These are phyloP conservation scores for Mirza zaza DNA, from an alignment of 2,113 vertebrate genomes.

Conservation along the genomic window DNA sequence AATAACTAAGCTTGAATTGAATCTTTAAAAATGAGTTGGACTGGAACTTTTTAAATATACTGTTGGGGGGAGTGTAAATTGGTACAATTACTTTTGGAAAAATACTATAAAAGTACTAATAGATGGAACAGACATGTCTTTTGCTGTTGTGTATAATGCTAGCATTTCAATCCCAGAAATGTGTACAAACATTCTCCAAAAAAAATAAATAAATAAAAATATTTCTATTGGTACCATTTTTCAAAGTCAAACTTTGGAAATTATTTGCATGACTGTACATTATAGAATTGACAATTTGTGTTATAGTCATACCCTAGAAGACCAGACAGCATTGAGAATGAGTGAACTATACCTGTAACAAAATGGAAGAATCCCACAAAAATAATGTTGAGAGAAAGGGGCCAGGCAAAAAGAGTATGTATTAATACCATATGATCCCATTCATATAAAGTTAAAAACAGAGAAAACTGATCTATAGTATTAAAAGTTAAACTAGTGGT, in stretches of 20 bases:
- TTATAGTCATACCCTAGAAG: neutral
- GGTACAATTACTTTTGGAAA: neutral
- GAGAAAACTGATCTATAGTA: neutral
- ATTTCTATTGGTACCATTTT: neutral
- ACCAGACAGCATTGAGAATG: neutral
- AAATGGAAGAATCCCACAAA: neutral
- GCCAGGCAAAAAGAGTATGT: neutral
- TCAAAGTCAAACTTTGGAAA: neutral
- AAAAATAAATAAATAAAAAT: neutral
- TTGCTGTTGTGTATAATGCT: neutral
- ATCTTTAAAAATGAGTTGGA: slow-evolving; percentile 12
- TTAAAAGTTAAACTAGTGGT: neutral
- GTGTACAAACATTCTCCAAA: neutral
- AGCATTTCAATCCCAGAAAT: slow-evolving; percentile 8
- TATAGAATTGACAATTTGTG: neutral
- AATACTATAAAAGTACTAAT: neutral
- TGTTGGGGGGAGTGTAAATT: neutral
- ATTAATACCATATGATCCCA: neutral
- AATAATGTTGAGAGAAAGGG: slow-evolving; percentile 1
- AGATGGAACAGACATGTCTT: neutral
- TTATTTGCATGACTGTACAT: neutral
- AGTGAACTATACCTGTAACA: neutral
- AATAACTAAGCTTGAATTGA: slow-evolving; percentile 11
- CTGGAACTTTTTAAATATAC: neutral
- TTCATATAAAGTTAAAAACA: neutral